Evolutionary conservation across 2,113 vertebrate species (phyloP), one percentile per base, ranked within the genome.

Genomic region (Zosterops hypoxanthus): DNA sequence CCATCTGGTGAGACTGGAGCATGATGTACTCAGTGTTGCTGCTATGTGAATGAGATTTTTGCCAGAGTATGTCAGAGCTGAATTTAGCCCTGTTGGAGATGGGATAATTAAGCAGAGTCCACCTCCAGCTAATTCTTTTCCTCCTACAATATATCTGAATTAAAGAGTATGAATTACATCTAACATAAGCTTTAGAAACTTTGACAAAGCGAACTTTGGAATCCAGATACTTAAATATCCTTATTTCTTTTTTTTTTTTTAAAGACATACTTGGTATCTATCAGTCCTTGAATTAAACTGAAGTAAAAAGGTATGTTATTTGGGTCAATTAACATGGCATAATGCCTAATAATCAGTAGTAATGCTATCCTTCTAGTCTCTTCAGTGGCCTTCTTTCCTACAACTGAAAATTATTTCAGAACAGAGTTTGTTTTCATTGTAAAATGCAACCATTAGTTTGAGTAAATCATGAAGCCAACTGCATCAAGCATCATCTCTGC

Each of bases 41-140:
- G 59, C 88, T 75, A 39, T 41, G 56, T 88, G 91, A 94, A 93
- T 78, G 77, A 95, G 81, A 81, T 60, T 88, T 86, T 73, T 92
- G 72, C 60, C 69, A 80, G 59, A 4, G 5, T 82, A 55, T 85
- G 66, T 88, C 82, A 94, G 50, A 85, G 88, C 82, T 88, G 68
- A 77, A 88, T 92, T 88, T 83, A 97, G 64, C 33, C 42, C 71
- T 60, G 26, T 2, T 86, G 82, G 71, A 86, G 59, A 94, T 52
- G 44, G 76, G 76, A 80, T 92, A 93, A 96, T 90, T 81, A 92
- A 78, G 60, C 77, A 88, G 76, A 83, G 76, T 61, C 86, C 76
- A 88, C 80, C 86, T 92, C 82, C 92, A 92, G 79, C 50, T 80
- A 90, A 95, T 92, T 88, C 42, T 90, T 73, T 81, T 88, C 86